Evolutionary conservation across 2,113 vertebrate genomes (phyloP), one percentile per base, ranked within the genome.

Genomic region (Chaetura pelagica): DNA sequence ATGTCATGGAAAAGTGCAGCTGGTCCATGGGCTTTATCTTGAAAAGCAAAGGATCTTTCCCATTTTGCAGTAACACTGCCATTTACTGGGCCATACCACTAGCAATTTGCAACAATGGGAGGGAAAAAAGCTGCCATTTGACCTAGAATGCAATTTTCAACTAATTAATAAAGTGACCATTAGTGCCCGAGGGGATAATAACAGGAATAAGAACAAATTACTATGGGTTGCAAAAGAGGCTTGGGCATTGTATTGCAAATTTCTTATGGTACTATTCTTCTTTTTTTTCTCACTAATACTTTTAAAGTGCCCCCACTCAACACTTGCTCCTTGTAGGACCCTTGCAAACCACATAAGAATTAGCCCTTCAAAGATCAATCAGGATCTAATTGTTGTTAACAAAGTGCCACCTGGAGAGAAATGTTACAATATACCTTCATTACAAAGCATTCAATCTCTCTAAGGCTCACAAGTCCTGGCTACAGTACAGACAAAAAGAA

Each of bases 161-260:
- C 97, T 97, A 97, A 97, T 97, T 97, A 97, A 97, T 97, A 97
- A 97, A 97, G 97, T 97, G 97, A 97, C 97, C 97, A 97, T 97
- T 97, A 97, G 96, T 96, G 94, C 97, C 96, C 96, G 88, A 97
- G 96, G 96, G 97, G 97, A 97, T 97, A 97, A 97, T 97, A 97
- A 97, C 97, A 97, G 97, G 97, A 97, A 96, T 97, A 97, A 97
- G 97, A 97, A 97, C 97, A 97, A 97, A 97, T 97, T 97, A 96
- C 96, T 95, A 52, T 75, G 95, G 96, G 96, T 94, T 96, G 94
- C 95, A 96, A 96, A 97, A 95, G 94, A 96, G 96, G 93, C 89
- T 89, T 51, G 62, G 89, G 87, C 96, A 97, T 97, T 97, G 97
- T 97, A 97, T 96, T 97, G 97, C 97, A 97, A 97, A 97, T 97